phyloP scores from a whole-genome alignment of 1,140 invertebrate species.

The Aethina tumida region DNA sequence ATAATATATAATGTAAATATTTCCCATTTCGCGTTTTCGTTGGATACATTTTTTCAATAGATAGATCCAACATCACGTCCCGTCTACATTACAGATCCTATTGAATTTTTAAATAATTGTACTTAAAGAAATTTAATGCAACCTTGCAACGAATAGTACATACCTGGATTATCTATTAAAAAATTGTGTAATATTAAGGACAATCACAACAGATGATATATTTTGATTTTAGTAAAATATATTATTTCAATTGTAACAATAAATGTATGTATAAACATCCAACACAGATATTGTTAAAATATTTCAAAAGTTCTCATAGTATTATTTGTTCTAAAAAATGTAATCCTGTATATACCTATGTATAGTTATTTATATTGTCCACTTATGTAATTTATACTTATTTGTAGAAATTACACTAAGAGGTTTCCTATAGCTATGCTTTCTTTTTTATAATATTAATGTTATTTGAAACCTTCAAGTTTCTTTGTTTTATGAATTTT shows the following conservation, averaged over 20 bases:
- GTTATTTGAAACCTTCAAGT: slow-evolving; percentile 4
- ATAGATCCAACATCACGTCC: too few species aligned
- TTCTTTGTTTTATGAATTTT: neutral
- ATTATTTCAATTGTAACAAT: neutral
- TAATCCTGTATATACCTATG: slow-evolving; percentile 36
- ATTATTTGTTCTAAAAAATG: slow-evolving; percentile 19
- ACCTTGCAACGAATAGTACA: too few species aligned
- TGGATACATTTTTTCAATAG: slow-evolving; percentile 3
- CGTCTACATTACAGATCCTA: slow-evolving; percentile 6
- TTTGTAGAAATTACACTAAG: slow-evolving; percentile 21
- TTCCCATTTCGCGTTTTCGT: slow-evolving; percentile 5
- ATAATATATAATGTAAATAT: slow-evolving; percentile 22
- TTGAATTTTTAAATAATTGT: slow-evolving; percentile 3
- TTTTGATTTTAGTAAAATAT: slow-evolving; percentile 5
- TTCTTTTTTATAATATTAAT: slow-evolving; percentile 12
- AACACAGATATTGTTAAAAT: slow-evolving; percentile 18
- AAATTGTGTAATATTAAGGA: slow-evolving; percentile 14
- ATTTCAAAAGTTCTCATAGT: slow-evolving; percentile 18
- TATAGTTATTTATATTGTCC: slow-evolving; percentile 35
- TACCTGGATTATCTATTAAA: too few species aligned
- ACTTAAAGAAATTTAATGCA: too few species aligned
- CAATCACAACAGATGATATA: slow-evolving; percentile 18
- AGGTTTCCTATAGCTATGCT: slow-evolving; percentile 17
- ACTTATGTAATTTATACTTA: slow-evolving; percentile 19
- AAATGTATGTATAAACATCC: too few species aligned